A percentile compares a stretch with the other conserved stretches of the same genome.
Conservation (phyloP, 2,113 vertebrate species). For the Noctilio leporinus region DNA sequence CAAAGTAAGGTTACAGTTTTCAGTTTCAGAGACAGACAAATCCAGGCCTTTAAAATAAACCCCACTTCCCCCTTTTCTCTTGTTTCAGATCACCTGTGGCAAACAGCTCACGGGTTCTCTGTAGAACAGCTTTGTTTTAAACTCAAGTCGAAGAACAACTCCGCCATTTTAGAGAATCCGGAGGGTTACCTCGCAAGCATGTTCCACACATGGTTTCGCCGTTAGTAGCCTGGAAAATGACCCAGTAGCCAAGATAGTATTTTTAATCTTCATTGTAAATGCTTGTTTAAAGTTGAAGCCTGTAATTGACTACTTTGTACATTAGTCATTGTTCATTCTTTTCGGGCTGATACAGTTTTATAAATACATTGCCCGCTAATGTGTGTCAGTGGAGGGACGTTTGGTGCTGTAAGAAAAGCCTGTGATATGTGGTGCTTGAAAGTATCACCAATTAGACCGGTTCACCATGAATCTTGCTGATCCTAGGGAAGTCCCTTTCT, state of each 20-base stretch:
- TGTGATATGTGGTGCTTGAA: slow-evolving; percentile 53
- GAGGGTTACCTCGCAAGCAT: slow-evolving; percentile 64
- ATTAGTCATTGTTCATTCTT: slow-evolving; percentile 71
- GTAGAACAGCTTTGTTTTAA: slow-evolving; percentile 53
- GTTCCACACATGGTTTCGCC: slow-evolving; percentile 70
- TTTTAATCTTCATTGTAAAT: slow-evolving; percentile 64
- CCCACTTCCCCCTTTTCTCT: neutral
- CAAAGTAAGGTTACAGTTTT: neutral
- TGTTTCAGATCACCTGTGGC: neutral
- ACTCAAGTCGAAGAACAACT: slow-evolving; percentile 36
- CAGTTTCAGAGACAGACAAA: slow-evolving; percentile 3
- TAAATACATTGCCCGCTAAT: slow-evolving; percentile 68
- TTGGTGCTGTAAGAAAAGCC: slow-evolving; percentile 56
- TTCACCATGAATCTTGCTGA: slow-evolving; percentile 6
- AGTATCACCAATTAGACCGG: slow-evolving; percentile 48
- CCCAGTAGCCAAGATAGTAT: slow-evolving; percentile 45
- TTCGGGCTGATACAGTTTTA: slow-evolving; percentile 64
- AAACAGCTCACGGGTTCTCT: slow-evolving; percentile 13
- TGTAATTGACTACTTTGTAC: slow-evolving; percentile 68
- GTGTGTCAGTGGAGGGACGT: slow-evolving; percentile 62
- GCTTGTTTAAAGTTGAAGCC: slow-evolving; percentile 73
- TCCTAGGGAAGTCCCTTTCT: slow-evolving; percentile 49
- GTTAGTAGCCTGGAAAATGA: slow-evolving; percentile 74
- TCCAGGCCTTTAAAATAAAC: slow-evolving; percentile 44
- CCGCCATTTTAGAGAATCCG: slow-evolving; percentile 56